phyloP scores from a whole-genome alignment of 2,888 invertebrate genomes.

The Hymenopus coronatus region DNA sequence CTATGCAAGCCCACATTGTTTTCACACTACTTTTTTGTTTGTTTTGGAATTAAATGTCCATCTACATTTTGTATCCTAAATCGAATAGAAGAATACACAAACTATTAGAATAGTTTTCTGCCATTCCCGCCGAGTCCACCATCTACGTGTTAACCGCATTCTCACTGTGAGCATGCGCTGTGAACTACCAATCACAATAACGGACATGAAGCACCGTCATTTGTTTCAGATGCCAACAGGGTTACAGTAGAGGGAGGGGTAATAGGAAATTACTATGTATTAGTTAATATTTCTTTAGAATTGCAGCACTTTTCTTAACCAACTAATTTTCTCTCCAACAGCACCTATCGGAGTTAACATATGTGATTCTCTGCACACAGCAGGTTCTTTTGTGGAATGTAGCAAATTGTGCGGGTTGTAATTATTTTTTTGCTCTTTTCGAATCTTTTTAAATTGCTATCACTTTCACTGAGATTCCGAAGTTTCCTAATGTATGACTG shows the following conservation, averaged over 20 bases:
- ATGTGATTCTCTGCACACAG: not conserved
- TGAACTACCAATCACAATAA: not conserved
- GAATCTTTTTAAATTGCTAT: not conserved
- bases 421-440: not conserved
- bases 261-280: not conserved
- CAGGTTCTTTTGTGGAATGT: not conserved
- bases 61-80: not conserved
- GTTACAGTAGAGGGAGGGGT: not conserved
- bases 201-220: not conserved
- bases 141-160: not conserved
- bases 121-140: not conserved
- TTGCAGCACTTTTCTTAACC: not conserved
- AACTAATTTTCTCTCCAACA: not conserved
- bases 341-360: not conserved
- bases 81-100: not conserved
- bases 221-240: not conserved
- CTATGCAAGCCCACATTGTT: conserved; percentile 2
- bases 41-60: not conserved
- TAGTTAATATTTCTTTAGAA: not conserved
- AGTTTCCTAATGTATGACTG: not conserved
- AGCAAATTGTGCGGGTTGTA: not conserved
- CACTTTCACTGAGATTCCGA: not conserved
- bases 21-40: not conserved
- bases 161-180: not conserved
- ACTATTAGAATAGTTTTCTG: not conserved